A percentile compares a stretch with the other conserved stretches of the same genome.
Evolutionary conservation across 2,888 invertebrate genomes (phyloP).

Genomic region (Invenusta paracnida): DNA sequence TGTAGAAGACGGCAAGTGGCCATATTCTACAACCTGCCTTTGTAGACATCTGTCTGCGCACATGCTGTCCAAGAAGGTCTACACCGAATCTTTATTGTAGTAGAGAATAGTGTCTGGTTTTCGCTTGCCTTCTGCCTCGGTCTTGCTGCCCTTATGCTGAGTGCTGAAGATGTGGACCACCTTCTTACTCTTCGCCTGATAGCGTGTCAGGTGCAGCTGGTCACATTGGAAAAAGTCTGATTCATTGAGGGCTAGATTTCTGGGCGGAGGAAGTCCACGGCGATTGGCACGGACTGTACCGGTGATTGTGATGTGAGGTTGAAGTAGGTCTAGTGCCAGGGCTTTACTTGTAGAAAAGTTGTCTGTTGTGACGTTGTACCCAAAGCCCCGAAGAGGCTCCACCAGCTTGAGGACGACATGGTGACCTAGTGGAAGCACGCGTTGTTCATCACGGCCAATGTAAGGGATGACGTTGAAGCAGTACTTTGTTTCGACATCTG

Average conservation of each 20-base stretch:
- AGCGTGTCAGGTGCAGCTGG: neutral
- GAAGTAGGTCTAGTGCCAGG: neutral
- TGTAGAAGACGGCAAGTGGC: constrained; percentile 25
- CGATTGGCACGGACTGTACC: neutral
- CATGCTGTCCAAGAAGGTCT: constrained; percentile 13
- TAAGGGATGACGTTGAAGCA: neutral
- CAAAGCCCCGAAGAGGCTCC: neutral
- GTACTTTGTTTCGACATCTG: neutral
- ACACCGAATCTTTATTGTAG: constrained; percentile 33
- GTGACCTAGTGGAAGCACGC: neutral
- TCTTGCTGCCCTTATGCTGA: neutral
- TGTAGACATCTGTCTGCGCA: neutral
- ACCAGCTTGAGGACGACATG: neutral
- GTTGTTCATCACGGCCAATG: neutral
- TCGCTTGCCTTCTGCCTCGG: neutral
- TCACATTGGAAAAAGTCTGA: neutral
- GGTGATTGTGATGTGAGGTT: neutral
- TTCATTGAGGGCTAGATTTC: neutral
- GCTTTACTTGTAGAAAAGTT: too few relatives aligned
- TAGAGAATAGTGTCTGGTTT: constrained; percentile 22
- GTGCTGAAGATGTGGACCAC: neutral
- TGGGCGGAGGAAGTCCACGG: neutral
- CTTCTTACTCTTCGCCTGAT: neutral
- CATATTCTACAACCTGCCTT: constrained; percentile 4
- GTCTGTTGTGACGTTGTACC: neutral